Evolutionary conservation across 2,888 invertebrate genomes (phyloP).

Genomic region (Halictus quadricinctus): DNA sequence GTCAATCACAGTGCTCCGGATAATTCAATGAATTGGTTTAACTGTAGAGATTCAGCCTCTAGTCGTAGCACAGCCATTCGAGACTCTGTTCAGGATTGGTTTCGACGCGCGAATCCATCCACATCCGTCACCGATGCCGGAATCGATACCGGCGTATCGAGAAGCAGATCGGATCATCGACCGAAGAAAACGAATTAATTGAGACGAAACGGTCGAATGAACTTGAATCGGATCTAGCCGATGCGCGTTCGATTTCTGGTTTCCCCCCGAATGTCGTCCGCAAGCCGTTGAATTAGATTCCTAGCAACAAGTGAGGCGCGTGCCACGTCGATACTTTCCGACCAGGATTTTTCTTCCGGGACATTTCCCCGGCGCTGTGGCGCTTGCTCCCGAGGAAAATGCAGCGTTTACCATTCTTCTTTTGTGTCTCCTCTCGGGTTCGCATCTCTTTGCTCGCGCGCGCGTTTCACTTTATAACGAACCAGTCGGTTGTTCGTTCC

Average conservation of each 20-base stretch:
- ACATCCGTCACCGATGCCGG: constrained; percentile 18
- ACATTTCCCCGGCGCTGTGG: not conserved
- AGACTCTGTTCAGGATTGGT: constrained; percentile 15
- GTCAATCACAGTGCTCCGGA: not conserved
- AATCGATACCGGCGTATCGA: constrained; percentile 25
- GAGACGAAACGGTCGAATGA: constrained; percentile 31
- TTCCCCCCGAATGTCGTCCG: constrained; percentile 26
- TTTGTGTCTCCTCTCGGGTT: not conserved
- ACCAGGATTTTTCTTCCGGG: not conserved
- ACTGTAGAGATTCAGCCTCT: not conserved
- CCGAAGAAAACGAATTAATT: constrained; percentile 42
- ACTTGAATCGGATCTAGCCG: constrained; percentile 15
- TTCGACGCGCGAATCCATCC: not conserved
- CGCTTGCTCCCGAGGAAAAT: not conserved
- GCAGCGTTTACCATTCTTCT: constrained; percentile 35
- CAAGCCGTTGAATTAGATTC: constrained; percentile 1
- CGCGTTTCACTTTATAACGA: constrained; percentile 48
- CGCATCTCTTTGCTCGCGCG: constrained; percentile 22
- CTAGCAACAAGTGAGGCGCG: constrained; percentile 65
- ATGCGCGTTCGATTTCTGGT: constrained; percentile 23
- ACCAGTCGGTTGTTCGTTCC: constrained; percentile 28
- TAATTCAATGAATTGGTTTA: not conserved
- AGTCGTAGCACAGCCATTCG: not conserved
- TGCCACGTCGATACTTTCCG: constrained; percentile 13
- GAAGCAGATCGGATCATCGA: constrained; percentile 26